phyloP scores from a whole-genome alignment of 2,113 vertebrate species.

The Phrynosoma platyrhinos region DNA sequence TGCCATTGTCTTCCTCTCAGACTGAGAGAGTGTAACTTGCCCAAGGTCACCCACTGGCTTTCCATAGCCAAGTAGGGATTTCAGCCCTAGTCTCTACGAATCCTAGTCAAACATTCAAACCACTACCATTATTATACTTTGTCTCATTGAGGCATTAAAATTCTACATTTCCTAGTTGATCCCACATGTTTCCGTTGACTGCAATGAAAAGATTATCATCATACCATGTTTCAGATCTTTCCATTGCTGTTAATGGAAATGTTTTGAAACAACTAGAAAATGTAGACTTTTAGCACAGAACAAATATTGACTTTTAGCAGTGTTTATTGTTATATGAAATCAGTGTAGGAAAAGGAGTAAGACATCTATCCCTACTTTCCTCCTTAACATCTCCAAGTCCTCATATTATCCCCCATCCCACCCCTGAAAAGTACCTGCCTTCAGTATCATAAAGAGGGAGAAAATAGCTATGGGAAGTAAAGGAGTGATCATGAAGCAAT shows the following conservation, averaged over 20 bases:
- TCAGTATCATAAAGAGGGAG: background rate
- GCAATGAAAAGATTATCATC: background rate
- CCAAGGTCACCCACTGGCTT: no score
- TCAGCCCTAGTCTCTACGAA: no score
- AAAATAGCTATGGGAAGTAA: background rate
- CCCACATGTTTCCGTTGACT: background rate
- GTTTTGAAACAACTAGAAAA: background rate
- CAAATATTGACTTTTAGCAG: no score
- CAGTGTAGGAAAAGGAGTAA: background rate
- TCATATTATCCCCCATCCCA: background rate
- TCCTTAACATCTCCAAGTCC: background rate
- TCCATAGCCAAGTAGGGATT: no score
- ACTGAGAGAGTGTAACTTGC: no score
- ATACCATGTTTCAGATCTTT: background rate
- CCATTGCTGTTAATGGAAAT: background rate
- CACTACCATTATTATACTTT: no score
- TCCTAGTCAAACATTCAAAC: no score
- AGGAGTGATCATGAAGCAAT: background rate
- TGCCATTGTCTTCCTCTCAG: no score
- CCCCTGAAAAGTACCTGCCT: background rate
- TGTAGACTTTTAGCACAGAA: background rate
- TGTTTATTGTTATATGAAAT: background rate
- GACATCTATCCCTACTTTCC: no score
- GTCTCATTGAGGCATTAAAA: no score
- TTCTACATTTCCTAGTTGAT: no score